Conservation (phyloP, 2,797 vertebrate species). For the Hozukius guyotensis region DNA sequence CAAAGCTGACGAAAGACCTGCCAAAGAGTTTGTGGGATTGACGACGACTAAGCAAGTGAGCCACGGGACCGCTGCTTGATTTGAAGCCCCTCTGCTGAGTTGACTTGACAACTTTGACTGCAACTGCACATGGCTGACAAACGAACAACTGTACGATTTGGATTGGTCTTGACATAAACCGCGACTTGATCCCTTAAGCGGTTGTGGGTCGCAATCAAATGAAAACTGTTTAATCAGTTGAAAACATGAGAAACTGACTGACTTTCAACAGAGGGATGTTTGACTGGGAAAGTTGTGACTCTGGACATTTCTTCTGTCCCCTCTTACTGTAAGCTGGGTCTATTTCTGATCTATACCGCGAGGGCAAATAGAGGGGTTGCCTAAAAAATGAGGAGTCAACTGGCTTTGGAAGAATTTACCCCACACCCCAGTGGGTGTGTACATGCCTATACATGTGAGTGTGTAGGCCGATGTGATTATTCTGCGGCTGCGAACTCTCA, state of each 20-base stretch:
- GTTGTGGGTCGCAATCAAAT: constrained; percentile 20
- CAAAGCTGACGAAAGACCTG: constrained; percentile 3
- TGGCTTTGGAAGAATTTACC: constrained; percentile 50
- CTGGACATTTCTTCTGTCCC: constrained; percentile 41
- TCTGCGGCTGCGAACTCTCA: constrained; percentile 38
- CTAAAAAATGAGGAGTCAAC: constrained; percentile 52
- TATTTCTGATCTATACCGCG: constrained; percentile 47
- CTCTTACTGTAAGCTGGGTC: constrained; percentile 29
- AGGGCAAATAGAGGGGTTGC: constrained; percentile 17
- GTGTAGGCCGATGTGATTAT: constrained; percentile 11
- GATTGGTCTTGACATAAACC: constrained; percentile 14
- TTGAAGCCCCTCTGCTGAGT: constrained; percentile 23
- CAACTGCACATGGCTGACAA: constrained; percentile 16
- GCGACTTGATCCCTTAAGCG: constrained; percentile 18
- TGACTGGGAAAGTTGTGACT: constrained; percentile 40
- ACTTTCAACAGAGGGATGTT: constrained; percentile 13
- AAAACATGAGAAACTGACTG: constrained; percentile 23
- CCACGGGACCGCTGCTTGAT: constrained; percentile 1
- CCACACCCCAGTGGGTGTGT: constrained; percentile 20
- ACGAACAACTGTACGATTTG: constrained; percentile 1
- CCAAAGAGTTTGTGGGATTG: constrained; percentile 30
- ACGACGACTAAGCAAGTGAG: constrained; percentile 2
- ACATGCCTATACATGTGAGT: constrained; percentile 43
- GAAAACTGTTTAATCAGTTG: constrained; percentile 21
- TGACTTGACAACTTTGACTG: constrained; percentile 32